phyloP scores from a whole-genome alignment of 2,888 invertebrate genomes.

The Drosophila atripex region DNA sequence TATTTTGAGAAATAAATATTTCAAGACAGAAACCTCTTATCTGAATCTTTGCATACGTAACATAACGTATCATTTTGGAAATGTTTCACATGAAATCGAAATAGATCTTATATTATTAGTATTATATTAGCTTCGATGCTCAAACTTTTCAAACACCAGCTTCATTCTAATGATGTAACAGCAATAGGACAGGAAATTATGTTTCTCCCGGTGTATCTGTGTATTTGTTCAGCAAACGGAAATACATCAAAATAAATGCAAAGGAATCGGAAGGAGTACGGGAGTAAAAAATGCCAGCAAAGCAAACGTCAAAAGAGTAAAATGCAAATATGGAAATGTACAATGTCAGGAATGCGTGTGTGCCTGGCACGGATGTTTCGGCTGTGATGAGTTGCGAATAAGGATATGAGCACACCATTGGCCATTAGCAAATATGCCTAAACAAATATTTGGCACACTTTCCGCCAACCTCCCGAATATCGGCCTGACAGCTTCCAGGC shows the following conservation, averaged over 20 bases:
- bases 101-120: no score
- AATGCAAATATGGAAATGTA: slow-evolving; percentile 64
- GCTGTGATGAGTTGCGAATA: slow-evolving; percentile 28
- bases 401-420: slow-evolving; percentile 42
- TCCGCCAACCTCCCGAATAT: neutral
- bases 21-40: no score
- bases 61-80: no score
- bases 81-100: no score
- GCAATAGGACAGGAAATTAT: slow-evolving; percentile 6
- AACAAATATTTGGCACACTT: slow-evolving; percentile 75
- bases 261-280: slow-evolving; percentile 27
- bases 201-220: slow-evolving; percentile 4
- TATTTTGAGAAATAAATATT: no score
- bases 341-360: slow-evolving; percentile 11
- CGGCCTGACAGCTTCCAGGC: neutral
- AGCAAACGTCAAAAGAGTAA: slow-evolving; percentile 50
- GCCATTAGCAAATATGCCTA: slow-evolving; percentile 69
- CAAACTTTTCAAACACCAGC: no score
- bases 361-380: slow-evolving; percentile 18
- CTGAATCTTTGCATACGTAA: no score
- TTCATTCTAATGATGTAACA: no score
- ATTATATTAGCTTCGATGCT: no score
- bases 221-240: slow-evolving; percentile 66
- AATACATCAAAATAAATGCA: slow-evolving; percentile 75
- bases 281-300: slow-evolving; percentile 9